Percentiles rank a stretch among this genome's conserved stretches.
phyloP scores from a whole-genome alignment of 2,113 vertebrate genomes.

The Camelus bactrianus region DNA sequence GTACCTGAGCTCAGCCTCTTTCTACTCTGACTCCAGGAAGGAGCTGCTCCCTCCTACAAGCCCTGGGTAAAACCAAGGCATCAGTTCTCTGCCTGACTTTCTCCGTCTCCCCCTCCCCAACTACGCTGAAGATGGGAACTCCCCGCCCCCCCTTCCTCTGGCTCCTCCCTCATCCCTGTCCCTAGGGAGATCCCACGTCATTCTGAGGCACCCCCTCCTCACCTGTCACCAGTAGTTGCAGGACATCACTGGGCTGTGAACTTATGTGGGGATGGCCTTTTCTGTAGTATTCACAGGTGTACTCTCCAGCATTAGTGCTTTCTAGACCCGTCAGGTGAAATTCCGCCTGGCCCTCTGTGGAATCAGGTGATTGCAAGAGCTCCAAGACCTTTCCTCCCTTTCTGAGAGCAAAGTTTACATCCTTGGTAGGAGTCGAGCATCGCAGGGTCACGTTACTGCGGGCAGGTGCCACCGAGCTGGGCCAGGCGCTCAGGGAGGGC shows the following conservation, averaged over 20 bases:
- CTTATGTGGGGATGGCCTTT: accelerated
- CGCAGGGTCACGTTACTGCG: neutral
- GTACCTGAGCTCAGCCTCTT: neutral
- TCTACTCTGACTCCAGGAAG: neutral
- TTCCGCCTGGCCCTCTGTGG: neutral
- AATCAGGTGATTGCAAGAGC: accelerated
- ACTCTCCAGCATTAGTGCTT: accelerated
- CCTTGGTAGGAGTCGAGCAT: accelerated
- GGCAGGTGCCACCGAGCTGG: neutral
- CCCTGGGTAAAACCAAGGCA: neutral
- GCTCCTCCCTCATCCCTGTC: too few species aligned
- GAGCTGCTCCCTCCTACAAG: neutral
- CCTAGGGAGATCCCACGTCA: neutral
- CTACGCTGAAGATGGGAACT: neutral
- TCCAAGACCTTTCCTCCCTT: accelerated
- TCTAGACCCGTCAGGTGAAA: neutral
- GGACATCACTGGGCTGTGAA: neutral
- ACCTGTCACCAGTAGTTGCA: conserved; percentile 46
- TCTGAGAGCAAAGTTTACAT: neutral
- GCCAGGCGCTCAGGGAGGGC: conserved; percentile 43
- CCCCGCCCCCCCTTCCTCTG: neutral
- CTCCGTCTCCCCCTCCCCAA: too few species aligned
- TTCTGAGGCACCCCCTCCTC: neutral
- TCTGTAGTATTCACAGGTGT: neutral
- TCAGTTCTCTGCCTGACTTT: neutral